Base-by-base conservation (phyloP, 2,888 invertebrate genomes). In the Drosophila kuntzei region DNA sequence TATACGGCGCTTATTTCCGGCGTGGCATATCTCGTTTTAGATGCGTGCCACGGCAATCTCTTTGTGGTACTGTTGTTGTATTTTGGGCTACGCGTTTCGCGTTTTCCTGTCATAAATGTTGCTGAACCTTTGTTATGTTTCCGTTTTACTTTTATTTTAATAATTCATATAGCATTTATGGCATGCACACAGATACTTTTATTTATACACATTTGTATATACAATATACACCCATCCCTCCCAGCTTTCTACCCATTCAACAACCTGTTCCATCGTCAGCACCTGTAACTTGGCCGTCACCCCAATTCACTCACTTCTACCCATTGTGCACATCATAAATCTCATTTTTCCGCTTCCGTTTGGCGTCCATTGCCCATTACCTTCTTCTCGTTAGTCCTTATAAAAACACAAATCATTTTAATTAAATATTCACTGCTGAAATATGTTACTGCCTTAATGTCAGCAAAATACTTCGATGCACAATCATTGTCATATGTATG, bases 71-170 rank as follows among this genome's bases (percentile, higher is more conserved):
- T 66, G 37, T 43, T 53, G 53, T 44, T 61, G 67, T 50, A 37
- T 54, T 83, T 73, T 78, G 81, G 70, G 76, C 74, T 64, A 60
- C 63, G 79, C 79, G 76, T 84, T 84, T 80, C 75, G 87, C 85
- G 84, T 87, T 89, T 86, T 86, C 85, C 85, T 85, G 85, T 87
- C 85, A 89, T 85, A 85, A 85, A 85, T 89, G 85, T 76, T 71
- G 84, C 85, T 77, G 84, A 89, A 79, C 85, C 85, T 86, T 86
- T 86, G 85, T 86, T 85, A 89, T 87, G 73, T 86, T 86, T 86
- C 85, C 85, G 85, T 80, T 89, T 86, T 75, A 89, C 87, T 89
- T 86, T 86, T 86, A 86, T 86, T 86, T 86, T 89, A 86, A 86
- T 86, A 86, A 86, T 86, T 86, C 84, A 86, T 75, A 84, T 59